Conservation (phyloP, 2,888 invertebrate genomes). For the Apotomis betuletana region DNA sequence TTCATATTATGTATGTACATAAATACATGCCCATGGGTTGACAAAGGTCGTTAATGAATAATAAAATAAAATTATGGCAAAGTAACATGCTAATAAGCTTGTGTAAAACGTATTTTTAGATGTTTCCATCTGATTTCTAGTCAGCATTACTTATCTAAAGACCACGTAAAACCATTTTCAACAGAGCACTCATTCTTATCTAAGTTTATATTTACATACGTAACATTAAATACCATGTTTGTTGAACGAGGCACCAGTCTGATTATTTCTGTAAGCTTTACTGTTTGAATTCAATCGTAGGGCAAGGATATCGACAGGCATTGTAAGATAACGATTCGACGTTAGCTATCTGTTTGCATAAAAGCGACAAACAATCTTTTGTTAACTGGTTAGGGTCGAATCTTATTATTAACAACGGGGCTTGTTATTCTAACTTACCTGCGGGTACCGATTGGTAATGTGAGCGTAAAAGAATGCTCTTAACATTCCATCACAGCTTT, state of each 20-base stretch:
- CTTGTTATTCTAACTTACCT: slow-evolving; percentile 75
- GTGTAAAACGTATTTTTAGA: not conserved
- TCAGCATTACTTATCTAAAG: not conserved
- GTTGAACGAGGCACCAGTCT: slow-evolving; percentile 34
- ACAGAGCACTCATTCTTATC: slow-evolving; percentile 31
- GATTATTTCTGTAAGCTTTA: slow-evolving; percentile 49
- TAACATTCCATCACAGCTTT: slow-evolving; percentile 45
- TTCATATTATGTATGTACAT: too few relatives aligned
- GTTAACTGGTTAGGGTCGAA: slow-evolving; percentile 69
- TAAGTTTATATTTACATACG: slow-evolving; percentile 27
- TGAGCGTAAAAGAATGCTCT: slow-evolving; percentile 61
- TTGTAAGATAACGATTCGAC: slow-evolving; percentile 71
- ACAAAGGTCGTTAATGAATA: too few relatives aligned
- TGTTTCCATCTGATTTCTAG: slow-evolving; percentile 1
- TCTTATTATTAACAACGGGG: slow-evolving; percentile 73
- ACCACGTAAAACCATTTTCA: slow-evolving; percentile 32
- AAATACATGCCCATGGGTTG: too few relatives aligned
- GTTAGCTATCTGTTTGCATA: slow-evolving; percentile 79
- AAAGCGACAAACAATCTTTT: slow-evolving; percentile 75
- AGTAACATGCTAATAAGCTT: not conserved
- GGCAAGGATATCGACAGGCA: slow-evolving; percentile 56
- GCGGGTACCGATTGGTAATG: slow-evolving; percentile 58
- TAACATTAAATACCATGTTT: slow-evolving; percentile 35
- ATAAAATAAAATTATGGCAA: not conserved
- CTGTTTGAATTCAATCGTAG: slow-evolving; percentile 52